phyloP scores from a whole-genome alignment of 1,140 invertebrate species.

The Harpegnathos saltator region DNA sequence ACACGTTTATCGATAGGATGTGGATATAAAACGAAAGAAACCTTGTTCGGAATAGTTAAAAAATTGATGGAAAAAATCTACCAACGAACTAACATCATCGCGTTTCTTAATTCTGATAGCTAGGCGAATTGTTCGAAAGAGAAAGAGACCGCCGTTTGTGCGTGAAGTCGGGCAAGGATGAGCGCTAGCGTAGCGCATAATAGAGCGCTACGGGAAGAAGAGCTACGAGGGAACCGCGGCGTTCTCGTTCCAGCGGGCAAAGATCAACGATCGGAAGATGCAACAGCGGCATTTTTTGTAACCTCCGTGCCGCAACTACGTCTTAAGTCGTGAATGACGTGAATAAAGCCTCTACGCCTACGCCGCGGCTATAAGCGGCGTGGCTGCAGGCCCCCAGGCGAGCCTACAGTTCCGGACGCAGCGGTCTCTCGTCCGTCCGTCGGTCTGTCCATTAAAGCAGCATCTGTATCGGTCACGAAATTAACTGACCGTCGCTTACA shows the following conservation, averaged over 20 bases:
- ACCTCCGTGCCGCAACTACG: background rate
- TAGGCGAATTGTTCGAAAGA: no score
- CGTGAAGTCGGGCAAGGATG: background rate
- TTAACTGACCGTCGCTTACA: constrained; percentile 37
- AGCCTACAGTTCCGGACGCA: constrained; percentile 32
- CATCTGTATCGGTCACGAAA: constrained; percentile 67
- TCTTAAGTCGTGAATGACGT: constrained; percentile 56
- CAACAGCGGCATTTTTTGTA: constrained; percentile 12
- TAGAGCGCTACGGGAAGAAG: background rate
- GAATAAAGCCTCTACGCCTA: constrained; percentile 57
- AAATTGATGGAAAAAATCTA: background rate
- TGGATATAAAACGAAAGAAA: background rate
- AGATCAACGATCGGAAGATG: constrained; percentile 53
- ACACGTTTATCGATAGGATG: no score
- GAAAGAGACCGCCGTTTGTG: background rate
- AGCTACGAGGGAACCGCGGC: background rate
- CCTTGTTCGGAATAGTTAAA: background rate
- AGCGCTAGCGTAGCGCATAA: constrained; percentile 3
- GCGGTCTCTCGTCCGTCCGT: constrained; percentile 29
- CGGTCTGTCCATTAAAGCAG: constrained; percentile 51
- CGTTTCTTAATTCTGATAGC: background rate
- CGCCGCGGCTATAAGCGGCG: constrained; percentile 27
- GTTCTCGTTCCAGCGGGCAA: constrained; percentile 48
- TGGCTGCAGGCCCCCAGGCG: background rate
- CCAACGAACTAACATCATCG: background rate